These are phyloP conservation scores for Mythimna ferrago DNA, from an alignment of 2,888 invertebrate genomes.

Conservation along the genomic window DNA sequence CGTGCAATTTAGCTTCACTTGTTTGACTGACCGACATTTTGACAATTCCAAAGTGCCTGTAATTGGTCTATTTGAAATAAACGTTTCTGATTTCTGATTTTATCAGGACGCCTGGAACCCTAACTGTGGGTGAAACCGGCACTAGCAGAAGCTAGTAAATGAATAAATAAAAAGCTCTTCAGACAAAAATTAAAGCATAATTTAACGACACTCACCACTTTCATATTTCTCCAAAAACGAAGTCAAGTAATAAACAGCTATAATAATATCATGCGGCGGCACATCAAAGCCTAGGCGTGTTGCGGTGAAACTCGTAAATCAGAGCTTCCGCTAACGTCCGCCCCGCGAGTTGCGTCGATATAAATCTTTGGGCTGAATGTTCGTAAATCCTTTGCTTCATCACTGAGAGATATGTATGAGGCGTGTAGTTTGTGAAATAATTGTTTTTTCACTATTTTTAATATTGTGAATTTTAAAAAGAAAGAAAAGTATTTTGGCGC, in stretches of 20 bases:
- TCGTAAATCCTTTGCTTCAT: constrained; percentile 31
- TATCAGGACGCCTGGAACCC: too few species aligned
- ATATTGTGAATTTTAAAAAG: background rate
- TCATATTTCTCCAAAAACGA: constrained; percentile 31
- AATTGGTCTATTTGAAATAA: too few species aligned
- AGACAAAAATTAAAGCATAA: constrained; percentile 6
- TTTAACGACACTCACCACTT: constrained; percentile 11
- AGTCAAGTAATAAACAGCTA: constrained; percentile 63
- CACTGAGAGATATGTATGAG: constrained; percentile 17
- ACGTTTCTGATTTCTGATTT: too few species aligned
- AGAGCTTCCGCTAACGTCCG: constrained; percentile 66
- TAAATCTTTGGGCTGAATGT: constrained; percentile 53
- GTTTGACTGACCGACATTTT: too few species aligned
- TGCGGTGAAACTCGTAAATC: constrained; percentile 70
- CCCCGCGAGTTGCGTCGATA: constrained; percentile 49
- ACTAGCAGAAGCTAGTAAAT: too few species aligned
- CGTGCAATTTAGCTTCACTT: too few species aligned
- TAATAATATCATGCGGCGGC: constrained; percentile 70
- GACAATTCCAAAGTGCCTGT: too few species aligned
- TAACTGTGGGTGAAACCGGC: too few species aligned
- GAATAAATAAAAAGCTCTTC: background rate
- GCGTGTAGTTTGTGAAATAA: background rate
- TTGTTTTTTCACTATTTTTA: background rate
- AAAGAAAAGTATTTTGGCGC: too few species aligned
- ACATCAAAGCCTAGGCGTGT: constrained; percentile 65